Conservation (phyloP, 2,797 vertebrate species). For the Streptopelia turtur region DNA sequence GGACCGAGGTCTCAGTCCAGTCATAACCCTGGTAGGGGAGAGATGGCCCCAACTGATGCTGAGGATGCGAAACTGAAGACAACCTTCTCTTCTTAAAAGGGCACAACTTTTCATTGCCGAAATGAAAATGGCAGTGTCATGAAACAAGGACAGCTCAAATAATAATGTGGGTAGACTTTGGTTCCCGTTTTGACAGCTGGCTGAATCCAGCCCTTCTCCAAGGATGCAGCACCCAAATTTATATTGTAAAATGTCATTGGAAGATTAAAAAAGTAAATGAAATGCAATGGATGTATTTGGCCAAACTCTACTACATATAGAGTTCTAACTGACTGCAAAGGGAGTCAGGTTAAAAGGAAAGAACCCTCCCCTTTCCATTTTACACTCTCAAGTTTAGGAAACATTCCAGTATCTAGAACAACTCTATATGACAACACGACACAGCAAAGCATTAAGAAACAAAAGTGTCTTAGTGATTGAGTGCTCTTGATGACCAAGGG, state of each 20-base stretch:
- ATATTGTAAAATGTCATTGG: not conserved
- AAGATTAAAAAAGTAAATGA: not conserved
- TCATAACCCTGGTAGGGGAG: not conserved
- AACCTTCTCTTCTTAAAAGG: not conserved
- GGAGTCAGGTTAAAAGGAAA: not conserved
- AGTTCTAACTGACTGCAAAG: not conserved
- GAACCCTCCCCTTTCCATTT: not conserved
- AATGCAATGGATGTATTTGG: not conserved
- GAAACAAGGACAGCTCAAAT: not conserved
- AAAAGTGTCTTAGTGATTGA: not conserved
- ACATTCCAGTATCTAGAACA: not conserved
- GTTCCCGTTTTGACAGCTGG: not conserved
- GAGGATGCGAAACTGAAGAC: not conserved
- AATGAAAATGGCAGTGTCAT: not conserved
- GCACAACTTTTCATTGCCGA: not conserved
- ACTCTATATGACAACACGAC: not conserved
- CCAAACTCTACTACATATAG: accelerated
- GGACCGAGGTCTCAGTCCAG: not conserved
- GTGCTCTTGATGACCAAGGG: not conserved
- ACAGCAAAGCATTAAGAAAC: not conserved
- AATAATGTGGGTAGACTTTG: not conserved
- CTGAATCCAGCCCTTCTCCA: not conserved
- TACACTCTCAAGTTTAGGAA: not conserved
- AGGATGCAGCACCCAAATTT: not conserved
- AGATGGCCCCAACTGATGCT: not conserved